Percentiles rank a stretch among this genome's conserved stretches.
Conservation (phyloP, 2,797 vertebrate genomes). For the Premnoplex brunnescens region DNA sequence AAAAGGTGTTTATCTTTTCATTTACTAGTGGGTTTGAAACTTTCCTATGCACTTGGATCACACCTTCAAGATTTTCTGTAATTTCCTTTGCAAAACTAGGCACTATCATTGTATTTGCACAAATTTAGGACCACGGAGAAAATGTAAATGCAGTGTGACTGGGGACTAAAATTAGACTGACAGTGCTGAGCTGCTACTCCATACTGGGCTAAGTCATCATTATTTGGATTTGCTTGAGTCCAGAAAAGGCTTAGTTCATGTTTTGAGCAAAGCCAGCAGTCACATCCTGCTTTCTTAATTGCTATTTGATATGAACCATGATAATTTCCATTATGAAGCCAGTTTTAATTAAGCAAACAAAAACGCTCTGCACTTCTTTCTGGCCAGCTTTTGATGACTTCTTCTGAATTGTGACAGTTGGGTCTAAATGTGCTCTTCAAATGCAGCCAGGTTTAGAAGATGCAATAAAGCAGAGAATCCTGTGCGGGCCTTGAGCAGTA, state of each 20-base stretch:
- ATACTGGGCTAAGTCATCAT: background rate
- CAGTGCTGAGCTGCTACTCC: background rate
- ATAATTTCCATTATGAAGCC: slow-evolving; percentile 35
- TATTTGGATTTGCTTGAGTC: slow-evolving; percentile 25
- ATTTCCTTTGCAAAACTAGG: background rate
- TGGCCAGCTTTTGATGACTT: background rate
- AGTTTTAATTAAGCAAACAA: slow-evolving; percentile 57
- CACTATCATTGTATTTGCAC: background rate
- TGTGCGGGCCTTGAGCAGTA: background rate
- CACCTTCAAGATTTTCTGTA: background rate
- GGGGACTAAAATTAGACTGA: slow-evolving; percentile 19
- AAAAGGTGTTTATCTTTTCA: fast-evolving
- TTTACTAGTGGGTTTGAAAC: background rate
- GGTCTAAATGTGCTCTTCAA: background rate
- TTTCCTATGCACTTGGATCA: background rate
- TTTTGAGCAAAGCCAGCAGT: slow-evolving; percentile 38
- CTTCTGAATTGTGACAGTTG: background rate
- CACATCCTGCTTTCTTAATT: slow-evolving; percentile 53
- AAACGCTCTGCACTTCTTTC: background rate
- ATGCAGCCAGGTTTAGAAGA: background rate
- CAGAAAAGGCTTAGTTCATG: slow-evolving; percentile 26
- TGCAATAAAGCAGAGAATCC: background rate
- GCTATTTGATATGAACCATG: slow-evolving; percentile 31
- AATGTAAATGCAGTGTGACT: background rate
- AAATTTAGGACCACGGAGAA: background rate